Percentiles rank a stretch among this genome's conserved stretches.
These are phyloP conservation scores for Ploceus nigricollis DNA, from an alignment of 2,113 vertebrate genomes.

Conservation along the genomic window DNA sequence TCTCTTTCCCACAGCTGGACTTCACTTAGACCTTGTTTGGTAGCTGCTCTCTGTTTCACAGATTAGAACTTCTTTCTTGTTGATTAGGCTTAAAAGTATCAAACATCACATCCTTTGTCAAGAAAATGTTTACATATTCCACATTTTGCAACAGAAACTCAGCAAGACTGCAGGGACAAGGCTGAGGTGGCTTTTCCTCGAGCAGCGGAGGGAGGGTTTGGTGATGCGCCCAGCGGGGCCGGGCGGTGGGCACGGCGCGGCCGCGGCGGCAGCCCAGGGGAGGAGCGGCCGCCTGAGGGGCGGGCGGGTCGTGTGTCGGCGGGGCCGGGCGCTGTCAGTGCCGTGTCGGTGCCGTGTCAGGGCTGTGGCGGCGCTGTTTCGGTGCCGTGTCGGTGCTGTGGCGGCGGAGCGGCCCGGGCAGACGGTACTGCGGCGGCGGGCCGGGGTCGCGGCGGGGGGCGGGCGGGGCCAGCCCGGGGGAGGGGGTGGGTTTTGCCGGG, in stretches of 20 bases:
- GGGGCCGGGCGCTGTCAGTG: fast-evolving
- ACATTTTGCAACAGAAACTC: not conserved
- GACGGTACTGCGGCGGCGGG: not conserved
- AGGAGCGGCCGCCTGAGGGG: not conserved
- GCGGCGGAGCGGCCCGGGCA: not conserved
- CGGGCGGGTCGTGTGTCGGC: fast-evolving
- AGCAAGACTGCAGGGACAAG: too few relatives aligned
- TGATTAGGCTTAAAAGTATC: too few relatives aligned
- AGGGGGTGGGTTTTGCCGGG: fast-evolving
- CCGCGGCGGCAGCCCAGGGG: not conserved
- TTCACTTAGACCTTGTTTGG: not conserved
- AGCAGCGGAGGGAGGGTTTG: fast-evolving
- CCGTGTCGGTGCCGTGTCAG: too few relatives aligned
- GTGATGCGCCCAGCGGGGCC: fast-evolving
- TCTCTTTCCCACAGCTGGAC: not conserved
- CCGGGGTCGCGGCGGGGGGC: not conserved
- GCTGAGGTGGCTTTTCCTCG: not conserved
- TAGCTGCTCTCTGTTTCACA: not conserved
- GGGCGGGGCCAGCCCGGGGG: not conserved
- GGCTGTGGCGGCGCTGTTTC: fast-evolving
- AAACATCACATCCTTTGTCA: not conserved
- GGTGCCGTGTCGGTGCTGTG: not conserved
- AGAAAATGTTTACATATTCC: not conserved
- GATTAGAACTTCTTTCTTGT: not conserved
- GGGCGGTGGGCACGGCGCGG: fast-evolving